Conservation (phyloP, 2,797 vertebrate species). For the Gorsachius magnificus region DNA sequence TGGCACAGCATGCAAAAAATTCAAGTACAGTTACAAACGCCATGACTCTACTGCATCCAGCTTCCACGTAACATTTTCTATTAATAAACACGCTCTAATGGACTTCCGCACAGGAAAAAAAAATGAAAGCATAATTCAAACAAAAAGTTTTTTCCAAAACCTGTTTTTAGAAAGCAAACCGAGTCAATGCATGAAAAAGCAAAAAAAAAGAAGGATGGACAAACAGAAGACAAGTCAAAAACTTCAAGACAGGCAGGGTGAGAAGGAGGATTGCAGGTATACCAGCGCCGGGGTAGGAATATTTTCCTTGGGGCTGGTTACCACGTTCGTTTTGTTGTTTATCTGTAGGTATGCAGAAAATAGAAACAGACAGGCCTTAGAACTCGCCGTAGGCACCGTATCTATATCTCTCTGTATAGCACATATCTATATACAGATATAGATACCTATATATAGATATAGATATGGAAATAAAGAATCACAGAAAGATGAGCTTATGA, state of each 20-base stretch:
- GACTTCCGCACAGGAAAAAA: conserved; percentile 51
- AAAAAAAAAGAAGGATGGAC: conserved; percentile 47
- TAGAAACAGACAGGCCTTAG: conserved; percentile 82
- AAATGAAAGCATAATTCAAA: conserved; percentile 24
- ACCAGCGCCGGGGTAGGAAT: conserved; percentile 94
- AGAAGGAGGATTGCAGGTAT: conserved; percentile 81
- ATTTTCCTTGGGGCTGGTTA: conserved; percentile 96
- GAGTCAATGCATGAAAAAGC: conserved; percentile 42
- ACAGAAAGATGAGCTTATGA: conserved; percentile 53
- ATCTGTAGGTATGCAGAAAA: conserved; percentile 93
- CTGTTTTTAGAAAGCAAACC: conserved; percentile 65
- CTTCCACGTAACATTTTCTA: conserved; percentile 56
- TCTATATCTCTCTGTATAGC: conserved; percentile 64
- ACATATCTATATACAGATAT: conserved; percentile 63
- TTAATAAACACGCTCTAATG: conserved; percentile 66
- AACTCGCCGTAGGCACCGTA: conserved; percentile 43
- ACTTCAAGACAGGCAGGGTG: conserved; percentile 61
- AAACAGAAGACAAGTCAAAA: conserved; percentile 70
- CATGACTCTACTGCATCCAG: conserved; percentile 25
- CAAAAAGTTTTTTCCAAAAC: conserved; percentile 41
- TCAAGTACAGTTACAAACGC: conserved; percentile 44
- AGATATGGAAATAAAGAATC: conserved; percentile 70
- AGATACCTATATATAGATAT: conserved; percentile 59
- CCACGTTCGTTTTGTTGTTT: conserved; percentile 99
- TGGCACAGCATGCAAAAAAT: conserved; percentile 76